These are phyloP conservation scores for Morinoia aosen DNA, from an alignment of 2,888 invertebrate species.

Conservation along the genomic window DNA sequence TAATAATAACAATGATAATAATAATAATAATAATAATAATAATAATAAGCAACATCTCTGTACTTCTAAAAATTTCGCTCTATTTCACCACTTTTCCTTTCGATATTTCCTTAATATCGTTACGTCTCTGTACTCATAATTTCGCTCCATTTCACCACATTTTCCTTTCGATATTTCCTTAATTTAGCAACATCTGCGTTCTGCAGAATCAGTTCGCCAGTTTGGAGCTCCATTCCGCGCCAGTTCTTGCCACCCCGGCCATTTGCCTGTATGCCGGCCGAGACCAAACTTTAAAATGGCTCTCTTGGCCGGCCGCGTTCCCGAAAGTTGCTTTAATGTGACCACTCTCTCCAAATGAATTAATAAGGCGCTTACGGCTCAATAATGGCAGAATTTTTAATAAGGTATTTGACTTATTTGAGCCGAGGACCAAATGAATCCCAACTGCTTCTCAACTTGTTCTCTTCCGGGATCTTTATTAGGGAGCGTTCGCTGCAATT, in stretches of 20 bases:
- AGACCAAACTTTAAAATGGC: conserved; percentile 46
- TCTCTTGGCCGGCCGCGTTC: conserved; percentile 39
- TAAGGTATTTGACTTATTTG: conserved; percentile 12
- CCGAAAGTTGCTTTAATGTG: conserved; percentile 43
- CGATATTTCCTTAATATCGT: neutral
- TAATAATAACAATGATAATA: too few species aligned
- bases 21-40: too few species aligned
- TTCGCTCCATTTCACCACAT: neutral
- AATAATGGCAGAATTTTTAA: conserved; percentile 36
- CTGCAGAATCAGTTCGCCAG: neutral
- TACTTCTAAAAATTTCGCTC: neutral
- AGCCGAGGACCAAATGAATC: neutral
- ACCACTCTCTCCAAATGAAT: conserved; percentile 38
- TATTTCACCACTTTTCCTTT: neutral
- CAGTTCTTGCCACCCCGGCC: neutral
- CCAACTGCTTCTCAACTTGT: neutral
- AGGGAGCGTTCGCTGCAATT: neutral
- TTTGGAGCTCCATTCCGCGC: neutral
- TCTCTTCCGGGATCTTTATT: neutral
- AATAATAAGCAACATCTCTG: too few species aligned
- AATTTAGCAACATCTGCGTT: neutral
- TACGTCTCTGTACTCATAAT: neutral
- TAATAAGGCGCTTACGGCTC: conserved; percentile 35
- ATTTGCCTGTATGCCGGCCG: neutral
- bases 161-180: neutral